These are phyloP conservation scores for Euphonia xanthogaster DNA, from an alignment of 2,797 vertebrate genomes.

Conservation along the genomic window DNA sequence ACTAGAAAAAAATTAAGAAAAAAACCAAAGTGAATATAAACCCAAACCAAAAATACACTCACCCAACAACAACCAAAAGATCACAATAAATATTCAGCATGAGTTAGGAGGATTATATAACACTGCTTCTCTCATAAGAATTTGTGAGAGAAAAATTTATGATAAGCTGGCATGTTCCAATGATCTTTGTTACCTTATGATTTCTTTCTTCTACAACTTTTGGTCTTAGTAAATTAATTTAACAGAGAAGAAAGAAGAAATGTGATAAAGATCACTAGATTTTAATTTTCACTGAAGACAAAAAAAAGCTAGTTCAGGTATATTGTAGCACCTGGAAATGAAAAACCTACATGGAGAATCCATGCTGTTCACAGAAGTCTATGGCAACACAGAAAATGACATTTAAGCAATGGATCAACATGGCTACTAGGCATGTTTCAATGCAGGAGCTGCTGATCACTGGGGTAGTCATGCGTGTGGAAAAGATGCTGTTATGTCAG, in stretches of 20 bases:
- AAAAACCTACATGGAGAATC: background rate
- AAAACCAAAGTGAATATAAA: background rate
- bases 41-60: fast-evolving
- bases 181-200: background rate
- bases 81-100: background rate
- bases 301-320: background rate
- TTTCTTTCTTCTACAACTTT: background rate
- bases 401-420: background rate
- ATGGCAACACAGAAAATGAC: background rate
- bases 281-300: background rate
- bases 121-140: background rate
- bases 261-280: background rate
- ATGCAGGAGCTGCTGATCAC: background rate
- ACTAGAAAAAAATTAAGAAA: background rate
- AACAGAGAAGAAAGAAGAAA: background rate
- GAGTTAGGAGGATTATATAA: background rate
- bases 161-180: background rate
- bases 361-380: background rate
- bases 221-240: background rate
- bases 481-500: background rate
- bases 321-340: background rate
- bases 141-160: background rate
- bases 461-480: background rate
- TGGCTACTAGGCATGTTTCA: background rate
- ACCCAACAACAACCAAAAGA: background rate